A percentile compares a stretch with the other conserved stretches of the same genome.
These are phyloP conservation scores for Oedothorax gibbosus DNA, from an alignment of 1,140 invertebrate species.

Conservation along the genomic window DNA sequence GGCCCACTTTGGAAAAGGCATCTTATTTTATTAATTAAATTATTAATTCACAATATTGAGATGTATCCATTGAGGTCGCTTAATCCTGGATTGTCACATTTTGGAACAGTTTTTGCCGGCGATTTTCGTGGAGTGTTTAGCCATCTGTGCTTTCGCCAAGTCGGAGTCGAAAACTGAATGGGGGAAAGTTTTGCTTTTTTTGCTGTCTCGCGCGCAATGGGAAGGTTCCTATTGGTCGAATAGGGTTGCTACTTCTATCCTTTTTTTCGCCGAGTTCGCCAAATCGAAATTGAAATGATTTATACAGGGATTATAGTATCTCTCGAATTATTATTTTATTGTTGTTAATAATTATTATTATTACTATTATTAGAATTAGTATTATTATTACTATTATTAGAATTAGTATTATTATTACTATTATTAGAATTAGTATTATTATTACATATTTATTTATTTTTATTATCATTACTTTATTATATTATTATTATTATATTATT, in stretches of 20 bases:
- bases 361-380: too few relatives aligned
- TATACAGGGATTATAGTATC: too few relatives aligned
- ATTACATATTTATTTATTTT: too few relatives aligned
- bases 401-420: too few relatives aligned
- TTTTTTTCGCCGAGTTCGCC: too few relatives aligned
- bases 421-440: too few relatives aligned
- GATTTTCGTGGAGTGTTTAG: neutral
- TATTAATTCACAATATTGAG: neutral
- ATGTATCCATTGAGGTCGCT: neutral
- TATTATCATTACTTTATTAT: too few relatives aligned
- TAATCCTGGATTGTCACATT: neutral
- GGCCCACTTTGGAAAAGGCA: slow-evolving; percentile 62
- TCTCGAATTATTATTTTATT: too few relatives aligned
- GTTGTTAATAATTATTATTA: too few relatives aligned
- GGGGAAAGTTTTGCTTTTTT: neutral
- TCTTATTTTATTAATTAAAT: neutral
- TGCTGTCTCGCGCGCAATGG: neutral
- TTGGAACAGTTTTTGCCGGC: neutral
- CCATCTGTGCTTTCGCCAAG: neutral
- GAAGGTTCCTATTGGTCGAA: neutral
- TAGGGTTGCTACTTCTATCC: slow-evolving; percentile 7
- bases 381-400: too few relatives aligned
- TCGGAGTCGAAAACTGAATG: neutral
- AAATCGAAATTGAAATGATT: too few relatives aligned
- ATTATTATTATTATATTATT: too few relatives aligned